Evolutionary conservation across 2,888 invertebrate genomes (phyloP).

Genomic region (Hirtodrosophila alboralis): DNA sequence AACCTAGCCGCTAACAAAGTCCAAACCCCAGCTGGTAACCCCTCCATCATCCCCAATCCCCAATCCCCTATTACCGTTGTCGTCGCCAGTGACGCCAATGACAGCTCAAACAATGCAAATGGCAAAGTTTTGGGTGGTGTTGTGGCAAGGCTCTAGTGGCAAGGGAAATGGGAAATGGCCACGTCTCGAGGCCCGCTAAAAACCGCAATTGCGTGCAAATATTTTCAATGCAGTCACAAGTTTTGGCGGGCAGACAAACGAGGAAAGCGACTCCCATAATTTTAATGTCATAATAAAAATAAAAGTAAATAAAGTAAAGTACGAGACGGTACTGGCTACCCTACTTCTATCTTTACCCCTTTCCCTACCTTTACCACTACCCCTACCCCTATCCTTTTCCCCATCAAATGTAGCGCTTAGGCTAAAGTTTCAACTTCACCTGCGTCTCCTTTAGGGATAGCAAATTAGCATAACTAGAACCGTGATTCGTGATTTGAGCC

Average conservation of each 20-base stretch:
- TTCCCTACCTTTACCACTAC: no score
- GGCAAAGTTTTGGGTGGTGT: slow-evolving; percentile 53
- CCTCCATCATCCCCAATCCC: not conserved
- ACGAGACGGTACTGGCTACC: slow-evolving; percentile 12
- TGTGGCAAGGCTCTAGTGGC: no score
- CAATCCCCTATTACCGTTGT: not conserved
- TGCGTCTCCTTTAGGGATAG: slow-evolving; percentile 6
- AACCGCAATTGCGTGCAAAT: slow-evolving; percentile 80
- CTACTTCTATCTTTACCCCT: not conserved
- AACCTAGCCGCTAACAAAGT: slow-evolving; percentile 37
- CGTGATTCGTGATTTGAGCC: no score
- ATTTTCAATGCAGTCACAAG: slow-evolving; percentile 74
- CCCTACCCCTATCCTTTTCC: not conserved
- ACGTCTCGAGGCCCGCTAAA: slow-evolving; percentile 56
- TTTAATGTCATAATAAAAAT: slow-evolving; percentile 80
- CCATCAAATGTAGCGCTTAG: not conserved
- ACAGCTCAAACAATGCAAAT: slow-evolving; percentile 74
- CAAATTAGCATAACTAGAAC: slow-evolving; percentile 22
- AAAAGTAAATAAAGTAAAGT: slow-evolving; percentile 28
- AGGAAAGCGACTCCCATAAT: slow-evolving; percentile 68
- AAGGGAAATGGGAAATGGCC: not conserved
- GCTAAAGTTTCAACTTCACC: slow-evolving; percentile 11
- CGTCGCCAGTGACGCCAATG: slow-evolving; percentile 44
- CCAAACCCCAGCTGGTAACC: not conserved
- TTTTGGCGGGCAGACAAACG: slow-evolving; percentile 55